Evolutionary conservation across 1,140 invertebrate species (phyloP), one percentile per base, ranked within the genome.

Genomic region (Meloidogyne hapla): DNA sequence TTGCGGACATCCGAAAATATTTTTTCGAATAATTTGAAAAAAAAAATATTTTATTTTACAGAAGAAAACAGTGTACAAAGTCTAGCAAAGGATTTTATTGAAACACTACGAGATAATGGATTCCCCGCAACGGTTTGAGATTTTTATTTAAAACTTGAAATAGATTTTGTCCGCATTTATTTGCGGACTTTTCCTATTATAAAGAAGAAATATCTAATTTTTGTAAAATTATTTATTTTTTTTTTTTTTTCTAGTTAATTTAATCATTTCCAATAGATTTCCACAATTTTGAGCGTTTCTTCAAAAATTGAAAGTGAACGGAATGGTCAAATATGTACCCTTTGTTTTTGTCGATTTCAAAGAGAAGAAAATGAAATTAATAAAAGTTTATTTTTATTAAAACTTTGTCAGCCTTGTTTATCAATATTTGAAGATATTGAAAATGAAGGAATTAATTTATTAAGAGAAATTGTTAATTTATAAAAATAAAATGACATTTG

Each of bases 251-350:
- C 8, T 33, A 33, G 4, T 33, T 33, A 33, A 33, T 6, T 40
- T 68, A n/a, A 23, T 18, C 2, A 5, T 21, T n/a, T 9, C 23
- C 66, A 26, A 26, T 0, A 70, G 69, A 33, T 70, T 15, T 70
- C 69, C 21, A 70, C 69, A 15, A 70, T 70, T 45, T n/a, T 70
- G 61, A 70, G 69, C n/a, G 69, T 70, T 25, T 40, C 69, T 26
- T 28, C 40, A 70, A 70, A 70, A 70, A 28, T 70, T 28, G 69
- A 70, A n/a, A 70, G 61, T 28, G 61, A 45, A 48, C 15, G 26
- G 15, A 28, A 56, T 9, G 69, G 69, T 45, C 69, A 61, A n/a
- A 42, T 28, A 21, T 70, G 69, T 2, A 2, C 9, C 0, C 69
- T 70, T 21, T 70, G 69, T 45, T 42, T 28, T 33, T 25, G 61